Percentiles rank a stretch among this genome's conserved stretches.
These are phyloP conservation scores for Drosophila eugracilis DNA, from an alignment of 1,140 invertebrate species.

Conservation along the genomic window DNA sequence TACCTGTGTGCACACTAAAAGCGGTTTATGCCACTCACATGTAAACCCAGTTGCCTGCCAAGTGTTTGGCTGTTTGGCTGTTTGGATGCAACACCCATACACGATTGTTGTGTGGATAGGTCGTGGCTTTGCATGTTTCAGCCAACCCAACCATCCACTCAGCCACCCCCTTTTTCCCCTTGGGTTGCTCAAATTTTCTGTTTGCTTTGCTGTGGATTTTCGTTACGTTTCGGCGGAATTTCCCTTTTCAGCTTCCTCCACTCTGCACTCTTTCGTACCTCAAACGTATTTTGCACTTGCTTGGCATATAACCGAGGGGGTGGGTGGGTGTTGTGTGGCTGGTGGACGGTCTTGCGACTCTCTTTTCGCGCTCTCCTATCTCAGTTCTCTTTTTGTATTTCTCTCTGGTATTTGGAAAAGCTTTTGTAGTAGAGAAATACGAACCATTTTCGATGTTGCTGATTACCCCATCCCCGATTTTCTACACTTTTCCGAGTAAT, in stretches of 20 bases:
- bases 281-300: conserved; percentile 76
- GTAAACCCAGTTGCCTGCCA: conserved; percentile 52
- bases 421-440: conserved; percentile 81
- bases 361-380: conserved; percentile 12
- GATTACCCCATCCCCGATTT: neutral
- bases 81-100: conserved; percentile 62
- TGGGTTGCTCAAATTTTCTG: conserved; percentile 64
- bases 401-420: conserved; percentile 48
- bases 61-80: conserved; percentile 52
- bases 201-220: conserved; percentile 79
- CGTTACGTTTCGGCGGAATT: conserved; percentile 67
- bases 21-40: conserved; percentile 79
- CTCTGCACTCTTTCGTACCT: conserved; percentile 35
- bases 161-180: conserved; percentile 13
- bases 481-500: conserved; percentile 10
- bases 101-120: conserved; percentile 82
- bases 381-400: conserved; percentile 13
- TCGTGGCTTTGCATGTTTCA: conserved; percentile 66
- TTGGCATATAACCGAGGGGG: conserved; percentile 21
- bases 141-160: neutral
- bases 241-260: conserved; percentile 5
- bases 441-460: conserved; percentile 39
- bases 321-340: conserved; percentile 20
- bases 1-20: conserved; percentile 59
- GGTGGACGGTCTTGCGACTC: conserved; percentile 22